These are phyloP conservation scores for Pemphigus obesinymphae DNA, from an alignment of 1,140 invertebrate genomes.

Conservation along the genomic window DNA sequence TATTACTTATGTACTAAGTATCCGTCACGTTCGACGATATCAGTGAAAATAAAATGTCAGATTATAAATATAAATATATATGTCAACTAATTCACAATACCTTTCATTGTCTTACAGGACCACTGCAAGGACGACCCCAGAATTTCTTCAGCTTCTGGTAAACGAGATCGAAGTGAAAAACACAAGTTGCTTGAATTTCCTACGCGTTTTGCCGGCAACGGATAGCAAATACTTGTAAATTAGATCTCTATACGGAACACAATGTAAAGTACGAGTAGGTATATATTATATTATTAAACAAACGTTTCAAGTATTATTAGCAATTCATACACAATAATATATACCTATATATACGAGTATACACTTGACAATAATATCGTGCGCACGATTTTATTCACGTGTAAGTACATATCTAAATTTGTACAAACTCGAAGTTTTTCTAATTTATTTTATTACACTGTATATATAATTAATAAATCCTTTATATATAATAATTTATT, in stretches of 20 bases:
- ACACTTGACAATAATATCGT: neutral
- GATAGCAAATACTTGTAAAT: conserved; percentile 10
- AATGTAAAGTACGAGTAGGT: too few species aligned
- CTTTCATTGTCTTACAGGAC: neutral
- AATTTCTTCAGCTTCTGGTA: conserved; percentile 21
- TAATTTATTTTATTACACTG: conserved; percentile 9
- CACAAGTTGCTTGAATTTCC: conserved; percentile 9
- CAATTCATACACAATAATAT: neutral
- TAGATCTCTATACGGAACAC: neutral
- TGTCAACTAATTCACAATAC: neutral
- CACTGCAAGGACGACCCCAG: neutral
- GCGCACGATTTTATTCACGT: neutral
- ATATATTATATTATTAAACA: neutral
- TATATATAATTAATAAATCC: neutral
- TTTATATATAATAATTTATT: conserved; percentile 8
- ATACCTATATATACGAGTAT: neutral
- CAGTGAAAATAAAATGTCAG: too few species aligned
- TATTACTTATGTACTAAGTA: too few species aligned
- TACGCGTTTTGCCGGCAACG: neutral
- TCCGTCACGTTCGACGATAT: too few species aligned
- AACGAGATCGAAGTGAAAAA: neutral
- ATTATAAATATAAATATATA: too few species aligned
- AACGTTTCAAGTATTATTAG: neutral
- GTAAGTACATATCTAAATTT: neutral
- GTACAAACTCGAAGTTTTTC: neutral